Conservation (phyloP, 2,888 invertebrate genomes). For the Fragum sueziense region DNA sequence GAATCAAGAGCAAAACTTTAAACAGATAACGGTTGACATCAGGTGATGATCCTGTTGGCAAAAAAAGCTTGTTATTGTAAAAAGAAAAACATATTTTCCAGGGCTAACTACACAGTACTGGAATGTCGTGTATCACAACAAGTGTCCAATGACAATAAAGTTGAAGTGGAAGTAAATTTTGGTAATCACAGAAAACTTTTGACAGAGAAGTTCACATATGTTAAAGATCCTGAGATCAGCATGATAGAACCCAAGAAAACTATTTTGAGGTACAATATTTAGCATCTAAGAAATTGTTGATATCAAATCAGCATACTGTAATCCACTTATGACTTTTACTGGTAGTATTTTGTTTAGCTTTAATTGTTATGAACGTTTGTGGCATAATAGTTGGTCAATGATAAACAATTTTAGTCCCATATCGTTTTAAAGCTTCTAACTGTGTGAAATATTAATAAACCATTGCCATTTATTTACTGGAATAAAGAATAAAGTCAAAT, state of each 20-base stretch:
- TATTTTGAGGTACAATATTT: slow-evolving; percentile 68
- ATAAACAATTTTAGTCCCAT: too few species aligned
- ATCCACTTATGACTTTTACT: too few species aligned
- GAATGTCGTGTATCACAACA: slow-evolving; percentile 70
- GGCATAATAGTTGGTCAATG: too few species aligned
- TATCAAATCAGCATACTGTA: neutral
- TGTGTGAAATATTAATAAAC: too few species aligned
- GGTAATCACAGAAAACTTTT: slow-evolving; percentile 70
- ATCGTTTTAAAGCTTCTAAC: too few species aligned
- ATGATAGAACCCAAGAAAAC: slow-evolving; percentile 89
- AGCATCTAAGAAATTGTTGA: too few species aligned
- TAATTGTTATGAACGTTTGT: too few species aligned
- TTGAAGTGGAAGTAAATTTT: slow-evolving; percentile 73
- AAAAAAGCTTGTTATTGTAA: neutral
- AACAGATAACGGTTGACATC: too few species aligned
- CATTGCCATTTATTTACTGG: too few species aligned
- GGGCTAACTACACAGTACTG: slow-evolving; percentile 67
- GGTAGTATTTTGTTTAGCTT: too few species aligned
- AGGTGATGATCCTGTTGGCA: neutral
- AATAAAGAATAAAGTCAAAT: too few species aligned
- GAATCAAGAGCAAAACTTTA: too few species aligned
- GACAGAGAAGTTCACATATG: slow-evolving; percentile 87
- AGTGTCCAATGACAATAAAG: slow-evolving; percentile 57
- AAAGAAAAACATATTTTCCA: slow-evolving; percentile 23
- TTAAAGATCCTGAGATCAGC: slow-evolving; percentile 93